A percentile compares a stretch with the other conserved stretches of the same genome.
Conservation (phyloP, 2,113 vertebrate genomes). For the Notothenia coriiceps region DNA sequence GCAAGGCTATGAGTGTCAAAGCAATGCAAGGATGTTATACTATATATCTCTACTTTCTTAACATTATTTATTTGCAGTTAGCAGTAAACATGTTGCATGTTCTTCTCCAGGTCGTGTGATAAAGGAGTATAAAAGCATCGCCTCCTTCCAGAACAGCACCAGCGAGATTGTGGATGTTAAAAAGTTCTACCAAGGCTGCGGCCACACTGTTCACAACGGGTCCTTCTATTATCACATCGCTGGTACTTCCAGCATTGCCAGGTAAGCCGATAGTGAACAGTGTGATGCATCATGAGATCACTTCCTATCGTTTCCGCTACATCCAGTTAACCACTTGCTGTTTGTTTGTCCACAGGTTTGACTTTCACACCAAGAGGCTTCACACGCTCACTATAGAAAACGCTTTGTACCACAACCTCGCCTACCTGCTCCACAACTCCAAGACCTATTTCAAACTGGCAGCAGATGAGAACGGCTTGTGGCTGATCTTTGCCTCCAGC, state of each 20-base stretch:
- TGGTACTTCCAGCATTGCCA: conserved; percentile 88
- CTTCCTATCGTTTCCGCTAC: neutral
- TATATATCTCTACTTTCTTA: neutral
- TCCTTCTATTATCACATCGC: conserved; percentile 94
- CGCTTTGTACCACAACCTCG: conserved; percentile 88
- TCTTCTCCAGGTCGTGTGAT: conserved; percentile 85
- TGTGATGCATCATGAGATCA: neutral
- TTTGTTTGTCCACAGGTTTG: conserved; percentile 82
- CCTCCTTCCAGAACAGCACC: conserved; percentile 86
- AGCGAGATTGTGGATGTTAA: conserved; percentile 84
- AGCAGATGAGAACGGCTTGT: conserved; percentile 91
- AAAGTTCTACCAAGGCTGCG: conserved; percentile 92
- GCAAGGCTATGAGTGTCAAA: neutral
- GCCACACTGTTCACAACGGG: conserved; percentile 90
- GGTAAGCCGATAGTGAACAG: conserved; percentile 77
- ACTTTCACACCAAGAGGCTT: conserved; percentile 84
- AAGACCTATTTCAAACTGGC: conserved; percentile 98
- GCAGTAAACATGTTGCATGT: neutral
- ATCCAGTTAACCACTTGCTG: neutral
- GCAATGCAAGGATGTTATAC: neutral
- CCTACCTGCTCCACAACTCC: conserved; percentile 93
- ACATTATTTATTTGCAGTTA: neutral
- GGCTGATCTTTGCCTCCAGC: conserved; percentile 93
- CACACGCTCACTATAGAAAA: conserved; percentile 85
- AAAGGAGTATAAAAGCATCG: conserved; percentile 88